Evolutionary conservation across 37 sponge, comb jelly and placozoan genomes (phyloP).

Genomic region (Mnemiopsis leidyi): DNA sequence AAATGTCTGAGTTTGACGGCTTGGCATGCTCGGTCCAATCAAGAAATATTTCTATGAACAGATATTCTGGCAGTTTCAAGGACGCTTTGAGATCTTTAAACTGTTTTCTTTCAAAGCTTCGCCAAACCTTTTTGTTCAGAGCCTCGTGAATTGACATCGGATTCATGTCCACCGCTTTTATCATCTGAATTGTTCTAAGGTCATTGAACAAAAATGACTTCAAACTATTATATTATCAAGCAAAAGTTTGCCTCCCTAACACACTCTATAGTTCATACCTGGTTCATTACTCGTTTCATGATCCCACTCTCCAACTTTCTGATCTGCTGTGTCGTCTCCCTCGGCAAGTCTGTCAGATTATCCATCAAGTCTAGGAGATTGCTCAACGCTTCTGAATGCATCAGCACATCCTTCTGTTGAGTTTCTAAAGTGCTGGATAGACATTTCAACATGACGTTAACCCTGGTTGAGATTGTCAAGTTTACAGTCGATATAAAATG

Average conservation of each 20-base stretch:
- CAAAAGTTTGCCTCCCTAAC: no score
- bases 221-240: no score
- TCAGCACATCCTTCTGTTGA: background rate
- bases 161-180: constrained; percentile 5
- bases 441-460: constrained; percentile 6
- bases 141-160: background rate
- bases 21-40: background rate
- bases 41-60: background rate
- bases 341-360: background rate
- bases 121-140: constrained; percentile 9
- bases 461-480: no score
- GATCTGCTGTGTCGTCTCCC: background rate
- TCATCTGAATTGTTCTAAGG: background rate
- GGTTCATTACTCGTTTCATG: background rate
- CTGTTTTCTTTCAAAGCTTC: background rate
- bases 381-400: background rate
- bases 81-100: background rate
- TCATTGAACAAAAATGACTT: no score
- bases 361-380: background rate
- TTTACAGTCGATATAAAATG: no score
- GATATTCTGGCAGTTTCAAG: background rate
- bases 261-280: no score
- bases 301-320: background rate
- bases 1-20: background rate
- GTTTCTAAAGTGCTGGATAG: background rate